Percentiles rank a stretch among this genome's conserved stretches.
Evolutionary conservation across 2,888 invertebrate genomes (phyloP).

Genomic region (Caenorhabditis angaria): DNA sequence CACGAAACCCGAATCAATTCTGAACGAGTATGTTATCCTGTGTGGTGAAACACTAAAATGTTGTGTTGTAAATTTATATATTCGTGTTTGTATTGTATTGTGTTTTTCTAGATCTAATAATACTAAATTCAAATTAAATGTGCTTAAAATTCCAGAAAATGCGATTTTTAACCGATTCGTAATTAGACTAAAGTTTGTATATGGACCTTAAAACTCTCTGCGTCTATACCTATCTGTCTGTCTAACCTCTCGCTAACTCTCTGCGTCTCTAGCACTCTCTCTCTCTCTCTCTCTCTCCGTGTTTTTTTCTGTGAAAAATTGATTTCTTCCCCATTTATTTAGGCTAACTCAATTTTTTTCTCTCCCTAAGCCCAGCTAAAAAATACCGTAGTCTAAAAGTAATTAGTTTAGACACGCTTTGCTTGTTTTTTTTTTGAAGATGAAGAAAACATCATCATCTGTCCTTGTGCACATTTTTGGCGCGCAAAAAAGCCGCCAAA

Average conservation of each 20-base stretch:
- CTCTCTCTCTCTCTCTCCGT: slow-evolving; percentile 9
- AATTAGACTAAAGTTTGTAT: slow-evolving; percentile 2
- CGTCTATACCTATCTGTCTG: slow-evolving; percentile 8
- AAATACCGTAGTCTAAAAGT: too few relatives aligned
- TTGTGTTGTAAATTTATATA: neutral
- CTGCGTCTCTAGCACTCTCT: slow-evolving; percentile 7
- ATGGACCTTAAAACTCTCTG: slow-evolving; percentile 12
- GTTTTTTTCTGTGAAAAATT: slow-evolving; percentile 36
- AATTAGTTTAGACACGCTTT: slow-evolving; percentile 12
- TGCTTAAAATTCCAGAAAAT: too few relatives aligned
- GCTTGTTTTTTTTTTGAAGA: neutral
- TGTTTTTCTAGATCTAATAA: slow-evolving; percentile 13
- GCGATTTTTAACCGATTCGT: neutral
- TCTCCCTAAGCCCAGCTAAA: too few relatives aligned
- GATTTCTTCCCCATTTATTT: slow-evolving; percentile 8
- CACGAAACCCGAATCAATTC: slow-evolving; percentile 94
- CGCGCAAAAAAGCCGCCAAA: neutral
- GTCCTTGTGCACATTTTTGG: neutral
- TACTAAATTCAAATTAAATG: too few relatives aligned
- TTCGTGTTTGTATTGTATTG: slow-evolving; percentile 6
- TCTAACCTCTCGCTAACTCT: neutral
- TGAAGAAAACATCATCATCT: neutral
- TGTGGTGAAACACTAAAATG: too few relatives aligned
- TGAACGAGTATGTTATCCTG: slow-evolving; percentile 83
- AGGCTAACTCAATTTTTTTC: slow-evolving; percentile 12